Base-by-base conservation (phyloP, 2,113 vertebrate species). In the Probosciger aterrimus region DNA sequence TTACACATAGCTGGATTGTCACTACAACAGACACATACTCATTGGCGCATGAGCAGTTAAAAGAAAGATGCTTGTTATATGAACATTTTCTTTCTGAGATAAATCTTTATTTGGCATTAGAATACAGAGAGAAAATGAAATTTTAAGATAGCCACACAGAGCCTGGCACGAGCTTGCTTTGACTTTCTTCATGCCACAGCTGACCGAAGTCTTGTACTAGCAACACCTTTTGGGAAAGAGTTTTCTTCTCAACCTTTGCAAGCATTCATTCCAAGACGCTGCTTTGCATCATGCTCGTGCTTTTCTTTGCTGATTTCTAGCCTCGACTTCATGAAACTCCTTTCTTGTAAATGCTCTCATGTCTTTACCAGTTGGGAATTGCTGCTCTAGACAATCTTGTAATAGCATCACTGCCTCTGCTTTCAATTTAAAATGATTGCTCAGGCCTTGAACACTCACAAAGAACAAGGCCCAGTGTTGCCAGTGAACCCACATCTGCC, bases 351-450 rank as follows among this genome's bases (percentile, higher is more conserved):
- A 69, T 44, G 49, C 93, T 78, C 62, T 82, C 44, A 82, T 89
- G 81, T 91, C 94, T 93, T 82, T 82, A 91, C 83, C 70, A 93
- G 47, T 84, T 95, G 81, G 74, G 84, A 89, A 79, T 89, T 8
- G 4, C 86, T 92, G 77, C 96, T 89, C 81, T 76, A 92, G 95
- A 95, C 89, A 85, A 89, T 87, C 86, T 85, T 82, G 57, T 96
- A 95, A 95, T 73, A 82, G 74, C 70, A 92, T 93, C 19, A 16
- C 23, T 0, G 0, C 49, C 81, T 96, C 93, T 94, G 96, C 74
- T 96, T 95, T 93, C 90, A 96, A 94, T 97, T 96, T 94, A 95
- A 91, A 91, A 82, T 89, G 80, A 96, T 95, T 90, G 74, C 78
- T 94, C 41, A 65, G 91, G 83, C 86, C 59, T 92, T 96, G 93